These are phyloP conservation scores for Drosophila pachea DNA, from an alignment of 1,140 invertebrate species.

Conservation along the genomic window DNA sequence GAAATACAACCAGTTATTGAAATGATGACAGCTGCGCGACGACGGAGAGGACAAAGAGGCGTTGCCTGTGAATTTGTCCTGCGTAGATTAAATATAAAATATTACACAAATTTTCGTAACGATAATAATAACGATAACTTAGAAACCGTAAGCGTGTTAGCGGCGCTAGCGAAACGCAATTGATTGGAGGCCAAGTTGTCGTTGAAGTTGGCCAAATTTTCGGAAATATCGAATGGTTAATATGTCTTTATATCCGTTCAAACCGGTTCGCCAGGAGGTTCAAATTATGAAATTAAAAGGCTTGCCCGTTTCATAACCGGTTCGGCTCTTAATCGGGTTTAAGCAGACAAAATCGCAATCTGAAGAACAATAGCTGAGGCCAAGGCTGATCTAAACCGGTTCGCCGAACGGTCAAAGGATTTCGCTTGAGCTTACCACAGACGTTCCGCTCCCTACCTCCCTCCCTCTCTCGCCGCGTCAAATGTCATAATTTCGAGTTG, in stretches of 20 bases:
- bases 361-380: not conserved
- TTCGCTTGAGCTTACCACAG: too few species aligned
- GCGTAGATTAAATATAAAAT: not conserved
- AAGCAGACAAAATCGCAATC: too few species aligned
- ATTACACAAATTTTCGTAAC: not conserved
- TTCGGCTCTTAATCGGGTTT: not conserved
- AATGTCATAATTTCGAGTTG: slow-evolving; percentile 33
- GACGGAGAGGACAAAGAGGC: slow-evolving; percentile 19
- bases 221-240: too few species aligned
- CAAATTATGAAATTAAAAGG: not conserved
- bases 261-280: not conserved
- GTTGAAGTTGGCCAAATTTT: too few species aligned
- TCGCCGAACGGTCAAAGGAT: not conserved
- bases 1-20: slow-evolving; percentile 66
- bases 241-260: too few species aligned
- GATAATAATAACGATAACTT: not conserved
- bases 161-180: not conserved
- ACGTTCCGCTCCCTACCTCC: too few species aligned
- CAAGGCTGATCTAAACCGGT: slow-evolving; percentile 3
- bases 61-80: slow-evolving; percentile 14
- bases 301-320: not conserved
- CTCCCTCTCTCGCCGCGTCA: not conserved
- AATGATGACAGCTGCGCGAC: slow-evolving; percentile 75
- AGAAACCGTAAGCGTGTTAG: not conserved
- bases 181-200: too few species aligned